Conservation (phyloP, 2,113 vertebrate genomes). For the cattle (Bos taurus) region ARS-UCD2.0 NC_037350.1:3391501-3392000, state of each 20-base stretch:
- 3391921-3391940: background rate
- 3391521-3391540: rapidly evolving
- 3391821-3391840: background rate
- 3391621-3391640: background rate
- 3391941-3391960: background rate
- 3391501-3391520: background rate
- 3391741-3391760: background rate
- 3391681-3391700: background rate
- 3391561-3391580: background rate
- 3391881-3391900: background rate
- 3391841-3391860: background rate
- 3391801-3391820: background rate
- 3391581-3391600: background rate
- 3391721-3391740: background rate
- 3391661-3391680: background rate
- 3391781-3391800: background rate
- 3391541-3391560: background rate
- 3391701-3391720: background rate
- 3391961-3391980: background rate
- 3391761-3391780: background rate
- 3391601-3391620: background rate
- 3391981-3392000: background rate
- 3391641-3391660: background rate
- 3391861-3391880: background rate
- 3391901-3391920: background rate